Base-by-base conservation (phyloP, 2,888 invertebrate species). In the Eucera pruinosa region DNA sequence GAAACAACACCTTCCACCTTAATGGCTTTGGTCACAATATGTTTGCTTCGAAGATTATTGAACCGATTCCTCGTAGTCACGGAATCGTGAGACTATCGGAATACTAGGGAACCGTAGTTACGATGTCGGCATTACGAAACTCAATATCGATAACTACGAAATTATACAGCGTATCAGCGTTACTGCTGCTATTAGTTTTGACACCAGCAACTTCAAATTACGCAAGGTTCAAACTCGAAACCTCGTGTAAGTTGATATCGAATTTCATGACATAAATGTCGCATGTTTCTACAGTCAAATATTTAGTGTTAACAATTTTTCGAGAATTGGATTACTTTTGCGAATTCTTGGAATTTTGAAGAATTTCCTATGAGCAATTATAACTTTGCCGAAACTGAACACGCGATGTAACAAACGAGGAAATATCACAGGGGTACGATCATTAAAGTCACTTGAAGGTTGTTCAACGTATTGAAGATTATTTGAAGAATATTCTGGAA, bases 201-300 rank as follows among this genome's bases (percentile, higher is more conserved):
- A 25, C 25, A 48, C 23, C 6, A 23, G 6, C 15, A 18, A n/a
- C 13, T 11, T 23, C 5, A 0, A 5, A n/a, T 33, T 47, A 54
- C 78, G 62, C 82, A 68, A 83, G 85, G 85, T 87, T 84, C 75
- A 82, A 87, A 25, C 11, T 18, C 5, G 0, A 20, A 57, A 15
- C n/a, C 25, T 5, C n/a, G 2, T 6, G 25, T 2, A n/a, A 57
- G 5, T 25, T 25, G n/a, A 1, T 25, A 3, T 25, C 23, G 9
- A 39, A 39, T 57, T 33, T 33, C 4, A 33, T 33, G 4, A 33
- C 33, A 3, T 33, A n/a, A n/a, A n/a, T n/a, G n/a, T n/a, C n/a
- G n/a, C n/a, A n/a, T n/a, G n/a, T n/a, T n/a, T n/a, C n/a, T n/a
- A n/a, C n/a, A n/a, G n/a, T n/a, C n/a, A n/a, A n/a, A n/a, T n/a